phyloP scores from a whole-genome alignment of 2,888 invertebrate species.

The Galerucella calmariensis region DNA sequence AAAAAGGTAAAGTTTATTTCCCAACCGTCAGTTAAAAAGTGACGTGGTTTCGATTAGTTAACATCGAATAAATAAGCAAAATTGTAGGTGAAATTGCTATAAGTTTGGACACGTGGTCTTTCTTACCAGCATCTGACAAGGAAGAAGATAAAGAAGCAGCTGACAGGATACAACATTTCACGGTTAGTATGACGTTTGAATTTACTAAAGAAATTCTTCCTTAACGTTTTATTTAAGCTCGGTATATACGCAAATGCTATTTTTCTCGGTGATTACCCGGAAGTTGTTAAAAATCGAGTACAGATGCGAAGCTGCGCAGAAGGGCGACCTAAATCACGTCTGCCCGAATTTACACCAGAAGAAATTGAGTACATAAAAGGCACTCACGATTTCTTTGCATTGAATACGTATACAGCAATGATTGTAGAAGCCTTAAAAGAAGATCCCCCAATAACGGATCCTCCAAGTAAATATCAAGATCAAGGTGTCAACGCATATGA shows the following conservation, averaged over 20 bases:
- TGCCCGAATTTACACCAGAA: not conserved
- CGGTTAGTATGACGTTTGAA: not conserved
- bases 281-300: not conserved
- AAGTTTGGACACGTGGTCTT: not conserved
- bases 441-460: no score
- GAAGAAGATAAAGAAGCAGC: not conserved
- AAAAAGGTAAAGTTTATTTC: slow-evolving; percentile 56
- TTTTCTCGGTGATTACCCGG: not conserved
- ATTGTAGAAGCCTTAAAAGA: not conserved
- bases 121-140: not conserved
- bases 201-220: not conserved
- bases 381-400: not conserved
- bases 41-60: no score
- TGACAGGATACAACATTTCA: not conserved
- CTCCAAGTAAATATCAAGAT: no score
- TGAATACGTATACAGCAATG: not conserved
- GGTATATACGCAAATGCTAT: not conserved
- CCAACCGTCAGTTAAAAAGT: no score
- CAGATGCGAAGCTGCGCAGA: not conserved
- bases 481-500: no score
- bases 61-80: no score
- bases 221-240: not conserved
- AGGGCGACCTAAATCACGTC: not conserved
- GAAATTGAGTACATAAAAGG: not conserved
- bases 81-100: not conserved